Conservation (phyloP, 1,140 invertebrate species). For the Brachionus manjavacas region DNA sequence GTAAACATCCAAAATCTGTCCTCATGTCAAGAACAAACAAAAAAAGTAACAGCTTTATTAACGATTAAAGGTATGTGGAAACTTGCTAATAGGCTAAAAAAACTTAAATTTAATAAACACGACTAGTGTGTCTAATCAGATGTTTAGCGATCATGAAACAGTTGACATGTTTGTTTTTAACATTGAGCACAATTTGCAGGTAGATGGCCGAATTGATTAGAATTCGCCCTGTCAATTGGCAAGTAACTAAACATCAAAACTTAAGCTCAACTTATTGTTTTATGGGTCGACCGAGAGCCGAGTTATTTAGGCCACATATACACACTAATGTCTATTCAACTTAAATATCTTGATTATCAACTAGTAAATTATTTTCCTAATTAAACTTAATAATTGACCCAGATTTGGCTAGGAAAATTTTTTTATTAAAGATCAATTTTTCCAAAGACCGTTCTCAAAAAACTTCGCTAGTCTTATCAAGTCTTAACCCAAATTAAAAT, state of each 20-base stretch:
- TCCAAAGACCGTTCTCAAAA: background rate
- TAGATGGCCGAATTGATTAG: background rate
- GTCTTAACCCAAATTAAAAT: background rate
- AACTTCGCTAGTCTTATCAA: background rate
- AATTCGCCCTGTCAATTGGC: background rate
- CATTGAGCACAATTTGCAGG: background rate
- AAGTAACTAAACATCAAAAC: background rate
- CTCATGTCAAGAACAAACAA: background rate
- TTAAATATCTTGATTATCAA: conserved; percentile 16
- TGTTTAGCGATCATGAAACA: background rate
- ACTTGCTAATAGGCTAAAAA: background rate
- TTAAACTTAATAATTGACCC: conserved; percentile 32
- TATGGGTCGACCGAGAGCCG: background rate
- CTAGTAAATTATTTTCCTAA: conserved; percentile 1
- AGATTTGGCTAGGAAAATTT: background rate
- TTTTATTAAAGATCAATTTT: conserved; percentile 23
- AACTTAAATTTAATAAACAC: background rate
- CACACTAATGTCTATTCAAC: background rate
- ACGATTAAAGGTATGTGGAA: background rate
- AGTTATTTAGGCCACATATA: background rate
- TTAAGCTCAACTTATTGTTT: background rate
- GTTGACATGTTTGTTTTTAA: background rate
- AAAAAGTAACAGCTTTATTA: background rate
- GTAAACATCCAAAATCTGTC: background rate
- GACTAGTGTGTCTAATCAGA: background rate